Conservation (phyloP, 2,888 invertebrate genomes). For the Drosophila peninsularis region DNA sequence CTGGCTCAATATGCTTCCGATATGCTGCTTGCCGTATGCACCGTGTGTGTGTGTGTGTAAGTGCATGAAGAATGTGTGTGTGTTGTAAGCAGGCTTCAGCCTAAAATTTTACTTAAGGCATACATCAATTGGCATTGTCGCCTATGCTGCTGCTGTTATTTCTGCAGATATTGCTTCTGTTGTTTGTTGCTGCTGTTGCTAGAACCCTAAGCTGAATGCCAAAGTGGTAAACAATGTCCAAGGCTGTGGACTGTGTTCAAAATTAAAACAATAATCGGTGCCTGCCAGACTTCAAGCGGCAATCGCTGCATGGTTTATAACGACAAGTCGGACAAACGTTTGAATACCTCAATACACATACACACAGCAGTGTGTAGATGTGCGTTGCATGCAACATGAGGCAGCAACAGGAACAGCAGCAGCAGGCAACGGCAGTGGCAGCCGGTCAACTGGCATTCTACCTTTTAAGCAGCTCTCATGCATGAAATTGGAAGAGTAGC, state of each 20-base stretch:
- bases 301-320: constrained; percentile 24
- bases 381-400: constrained; percentile 42
- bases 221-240: constrained; percentile 76
- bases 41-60: not conserved
- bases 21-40: not conserved
- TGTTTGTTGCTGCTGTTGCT: constrained; percentile 28
- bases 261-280: constrained; percentile 78
- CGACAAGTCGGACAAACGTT: constrained; percentile 59
- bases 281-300: constrained; percentile 36
- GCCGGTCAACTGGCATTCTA: constrained; percentile 76
- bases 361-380: constrained; percentile 8
- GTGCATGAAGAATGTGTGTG: constrained; percentile 15
- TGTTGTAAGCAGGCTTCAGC: constrained; percentile 35
- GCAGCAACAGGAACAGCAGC: not conserved
- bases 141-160: constrained; percentile 15
- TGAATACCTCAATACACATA: constrained; percentile 65
- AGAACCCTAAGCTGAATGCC: constrained; percentile 65
- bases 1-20: not conserved
- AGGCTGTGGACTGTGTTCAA: constrained; percentile 56
- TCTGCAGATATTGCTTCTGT: not conserved
- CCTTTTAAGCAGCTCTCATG: constrained; percentile 79
- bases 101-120: constrained; percentile 51
- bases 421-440: constrained; percentile 8
- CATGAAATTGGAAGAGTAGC: constrained; percentile 80
- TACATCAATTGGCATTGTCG: constrained; percentile 31